A percentile compares a stretch with the other conserved stretches of the same genome.
Evolutionary conservation across 2,113 vertebrate genomes (phyloP).

Genomic region (Melanerpes formicivorus): DNA sequence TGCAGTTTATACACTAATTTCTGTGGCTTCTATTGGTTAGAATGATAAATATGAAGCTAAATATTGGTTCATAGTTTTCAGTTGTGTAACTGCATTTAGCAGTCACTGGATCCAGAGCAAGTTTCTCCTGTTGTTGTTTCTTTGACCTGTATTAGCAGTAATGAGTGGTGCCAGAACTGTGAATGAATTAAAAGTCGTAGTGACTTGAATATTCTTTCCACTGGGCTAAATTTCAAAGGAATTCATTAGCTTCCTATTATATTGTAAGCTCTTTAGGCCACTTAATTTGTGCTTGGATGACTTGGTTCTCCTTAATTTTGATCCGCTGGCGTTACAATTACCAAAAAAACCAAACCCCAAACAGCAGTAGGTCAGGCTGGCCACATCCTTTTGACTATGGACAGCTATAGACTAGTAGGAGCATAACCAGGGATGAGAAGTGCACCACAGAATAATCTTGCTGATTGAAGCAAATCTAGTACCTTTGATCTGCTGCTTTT

Average conservation of each 20-base stretch:
- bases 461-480: conserved; percentile 20
- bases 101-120: neutral
- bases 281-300: neutral
- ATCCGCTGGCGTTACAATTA: neutral
- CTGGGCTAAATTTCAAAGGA: neutral
- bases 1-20: neutral
- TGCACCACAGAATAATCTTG: conserved; percentile 5
- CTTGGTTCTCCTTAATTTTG: neutral
- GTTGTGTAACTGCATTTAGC: neutral
- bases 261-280: neutral
- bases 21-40: neutral
- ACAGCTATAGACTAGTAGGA: neutral
- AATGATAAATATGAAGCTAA: neutral
- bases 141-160: neutral
- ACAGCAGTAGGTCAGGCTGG: neutral
- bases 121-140: neutral
- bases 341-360: neutral
- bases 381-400: neutral
- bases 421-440: neutral
- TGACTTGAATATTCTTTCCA: neutral
- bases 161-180: neutral
- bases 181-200: neutral
- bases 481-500: neutral
- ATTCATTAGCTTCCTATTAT: neutral
- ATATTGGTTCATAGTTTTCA: neutral